Conservation (phyloP, 2,888 invertebrate genomes). For the Trissolcus japonicus region DNA sequence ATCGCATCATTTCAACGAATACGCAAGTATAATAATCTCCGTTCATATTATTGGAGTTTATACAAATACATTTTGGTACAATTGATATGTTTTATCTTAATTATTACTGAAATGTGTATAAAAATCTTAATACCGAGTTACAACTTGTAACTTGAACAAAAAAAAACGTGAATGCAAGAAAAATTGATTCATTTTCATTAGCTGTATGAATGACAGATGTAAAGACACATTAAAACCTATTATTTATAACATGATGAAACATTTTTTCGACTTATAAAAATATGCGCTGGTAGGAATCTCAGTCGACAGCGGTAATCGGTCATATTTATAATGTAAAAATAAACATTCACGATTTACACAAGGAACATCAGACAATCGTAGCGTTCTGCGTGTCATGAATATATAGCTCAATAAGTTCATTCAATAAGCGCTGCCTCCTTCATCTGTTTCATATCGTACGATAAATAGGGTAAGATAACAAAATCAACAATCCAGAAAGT, state of each 20-base stretch:
- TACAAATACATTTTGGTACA: too few species aligned
- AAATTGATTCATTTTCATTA: too few species aligned
- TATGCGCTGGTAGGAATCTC: slow-evolving; percentile 36
- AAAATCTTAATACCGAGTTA: too few species aligned
- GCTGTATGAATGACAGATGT: too few species aligned
- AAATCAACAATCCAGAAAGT: neutral
- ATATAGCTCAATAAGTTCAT: neutral
- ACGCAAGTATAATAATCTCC: too few species aligned
- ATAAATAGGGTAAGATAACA: neutral
- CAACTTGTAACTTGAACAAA: too few species aligned
- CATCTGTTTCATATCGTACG: neutral
- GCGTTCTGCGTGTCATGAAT: slow-evolving; percentile 15
- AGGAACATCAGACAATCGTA: slow-evolving; percentile 39
- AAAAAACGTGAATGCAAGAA: too few species aligned
- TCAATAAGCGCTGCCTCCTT: neutral
- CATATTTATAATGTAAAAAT: slow-evolving; percentile 45
- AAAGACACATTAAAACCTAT: neutral
- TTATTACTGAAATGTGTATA: too few species aligned
- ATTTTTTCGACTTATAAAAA: slow-evolving; percentile 31
- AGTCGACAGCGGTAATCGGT: slow-evolving; percentile 44
- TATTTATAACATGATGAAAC: neutral
- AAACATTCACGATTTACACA: slow-evolving; percentile 45
- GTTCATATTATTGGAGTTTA: too few species aligned
- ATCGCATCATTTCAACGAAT: too few species aligned
- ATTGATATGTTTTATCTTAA: too few species aligned